Percentiles rank a stretch among this genome's conserved stretches.
These are phyloP conservation scores for Acleris emargana DNA, from an alignment of 2,888 invertebrate genomes.

Conservation along the genomic window DNA sequence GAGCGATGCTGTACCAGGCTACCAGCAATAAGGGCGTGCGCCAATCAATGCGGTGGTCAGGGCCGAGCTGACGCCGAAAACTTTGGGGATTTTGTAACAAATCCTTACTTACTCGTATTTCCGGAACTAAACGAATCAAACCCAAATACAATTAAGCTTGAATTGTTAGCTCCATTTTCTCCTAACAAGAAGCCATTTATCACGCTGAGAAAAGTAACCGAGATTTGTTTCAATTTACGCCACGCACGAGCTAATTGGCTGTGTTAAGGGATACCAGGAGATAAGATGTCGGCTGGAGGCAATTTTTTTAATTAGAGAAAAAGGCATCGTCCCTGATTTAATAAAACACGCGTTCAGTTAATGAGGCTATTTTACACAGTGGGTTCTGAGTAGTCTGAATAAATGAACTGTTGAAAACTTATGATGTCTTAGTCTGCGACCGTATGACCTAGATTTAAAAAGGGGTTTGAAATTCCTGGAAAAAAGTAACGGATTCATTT, in stretches of 20 bases:
- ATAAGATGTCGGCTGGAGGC: slow-evolving; percentile 7
- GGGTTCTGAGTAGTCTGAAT: too few species aligned
- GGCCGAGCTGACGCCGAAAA: neutral
- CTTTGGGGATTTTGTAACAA: slow-evolving; percentile 1
- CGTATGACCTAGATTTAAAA: too few species aligned
- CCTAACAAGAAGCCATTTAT: too few species aligned
- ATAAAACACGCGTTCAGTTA: neutral
- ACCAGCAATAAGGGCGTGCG: neutral
- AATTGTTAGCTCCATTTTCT: too few species aligned
- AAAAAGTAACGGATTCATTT: too few species aligned
- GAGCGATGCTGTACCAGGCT: neutral
- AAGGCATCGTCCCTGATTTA: slow-evolving; percentile 1
- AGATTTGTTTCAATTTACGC: slow-evolving; percentile 1
- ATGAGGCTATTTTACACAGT: neutral
- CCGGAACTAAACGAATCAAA: too few species aligned
- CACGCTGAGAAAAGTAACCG: neutral
- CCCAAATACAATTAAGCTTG: too few species aligned
- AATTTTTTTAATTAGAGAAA: slow-evolving; percentile 20
- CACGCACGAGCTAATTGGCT: neutral
- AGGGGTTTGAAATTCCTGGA: too few species aligned
- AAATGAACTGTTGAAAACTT: too few species aligned
- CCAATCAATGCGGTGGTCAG: slow-evolving; percentile 3
- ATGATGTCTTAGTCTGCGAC: too few species aligned
- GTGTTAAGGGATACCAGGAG: slow-evolving; percentile 9
- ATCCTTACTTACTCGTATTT: too few species aligned